phyloP scores from a whole-genome alignment of 1,140 invertebrate species.

The Saxidomus purpurata region DNA sequence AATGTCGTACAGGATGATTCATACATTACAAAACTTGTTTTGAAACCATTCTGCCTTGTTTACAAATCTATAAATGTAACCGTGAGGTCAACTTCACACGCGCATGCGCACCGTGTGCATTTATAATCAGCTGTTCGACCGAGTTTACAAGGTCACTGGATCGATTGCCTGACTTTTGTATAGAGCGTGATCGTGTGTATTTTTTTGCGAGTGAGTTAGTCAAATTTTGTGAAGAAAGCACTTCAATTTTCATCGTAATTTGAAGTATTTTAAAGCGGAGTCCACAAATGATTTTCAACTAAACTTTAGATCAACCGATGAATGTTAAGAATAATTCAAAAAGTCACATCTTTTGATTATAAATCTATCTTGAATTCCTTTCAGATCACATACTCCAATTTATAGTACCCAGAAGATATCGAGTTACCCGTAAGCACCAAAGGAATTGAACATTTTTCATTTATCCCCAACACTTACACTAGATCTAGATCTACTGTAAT shows the following conservation, averaged over 20 bases:
- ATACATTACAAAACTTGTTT: background rate
- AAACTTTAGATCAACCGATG: too few relatives aligned
- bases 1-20: background rate
- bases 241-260: background rate
- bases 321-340: too few relatives aligned
- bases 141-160: background rate
- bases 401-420: too few relatives aligned
- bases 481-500: too few relatives aligned
- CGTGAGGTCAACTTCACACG: background rate
- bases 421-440: too few relatives aligned
- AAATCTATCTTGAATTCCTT: too few relatives aligned
- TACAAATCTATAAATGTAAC: background rate
- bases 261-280: too few relatives aligned
- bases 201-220: background rate
- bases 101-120: background rate
- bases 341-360: too few relatives aligned
- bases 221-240: background rate
- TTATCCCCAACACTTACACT: too few relatives aligned
- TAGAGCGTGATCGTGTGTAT: background rate
- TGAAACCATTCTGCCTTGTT: background rate
- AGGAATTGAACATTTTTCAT: too few relatives aligned
- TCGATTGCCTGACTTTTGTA: conserved; percentile 23
- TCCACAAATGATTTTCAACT: too few relatives aligned
- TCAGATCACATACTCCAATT: too few relatives aligned
- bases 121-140: conserved; percentile 33